Evolutionary conservation across 1,140 invertebrate genomes (phyloP).

Genomic region (Metopolophium dirhodum): DNA sequence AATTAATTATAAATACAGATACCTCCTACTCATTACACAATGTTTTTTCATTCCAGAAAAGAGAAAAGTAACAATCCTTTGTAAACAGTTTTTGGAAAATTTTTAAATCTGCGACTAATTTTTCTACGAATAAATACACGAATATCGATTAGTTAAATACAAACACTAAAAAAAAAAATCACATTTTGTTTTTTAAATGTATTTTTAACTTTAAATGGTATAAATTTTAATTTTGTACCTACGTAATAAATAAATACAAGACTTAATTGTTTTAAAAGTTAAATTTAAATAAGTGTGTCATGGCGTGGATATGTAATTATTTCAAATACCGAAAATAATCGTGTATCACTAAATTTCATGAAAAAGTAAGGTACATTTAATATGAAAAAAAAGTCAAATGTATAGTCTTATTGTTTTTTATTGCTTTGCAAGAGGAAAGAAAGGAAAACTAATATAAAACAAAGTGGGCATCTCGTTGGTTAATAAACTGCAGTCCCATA

Average conservation of each 20-base stretch:
- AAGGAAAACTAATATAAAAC: slow-evolving; percentile 14
- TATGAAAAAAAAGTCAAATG: slow-evolving; percentile 7
- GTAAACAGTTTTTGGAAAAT: neutral
- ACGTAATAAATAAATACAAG: neutral
- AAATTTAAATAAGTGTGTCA: neutral
- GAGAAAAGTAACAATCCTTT: neutral
- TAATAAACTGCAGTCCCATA: slow-evolving; percentile 7
- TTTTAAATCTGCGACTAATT: neutral
- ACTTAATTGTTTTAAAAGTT: neutral
- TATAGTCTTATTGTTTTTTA: slow-evolving; percentile 7
- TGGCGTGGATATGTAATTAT: neutral
- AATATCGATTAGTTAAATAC: neutral
- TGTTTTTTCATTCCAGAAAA: neutral
- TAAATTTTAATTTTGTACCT: neutral
- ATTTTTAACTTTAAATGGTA: neutral
- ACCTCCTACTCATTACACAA: neutral
- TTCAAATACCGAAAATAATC: neutral
- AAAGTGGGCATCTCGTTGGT: neutral
- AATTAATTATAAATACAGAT: neutral
- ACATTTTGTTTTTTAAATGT: neutral
- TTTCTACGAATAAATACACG: neutral
- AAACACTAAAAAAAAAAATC: neutral
- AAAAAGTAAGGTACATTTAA: neutral
- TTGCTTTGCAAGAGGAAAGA: neutral
- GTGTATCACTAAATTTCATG: neutral